phyloP scores from a whole-genome alignment of 2,888 invertebrate species.

The Camponotus fellah region DNA sequence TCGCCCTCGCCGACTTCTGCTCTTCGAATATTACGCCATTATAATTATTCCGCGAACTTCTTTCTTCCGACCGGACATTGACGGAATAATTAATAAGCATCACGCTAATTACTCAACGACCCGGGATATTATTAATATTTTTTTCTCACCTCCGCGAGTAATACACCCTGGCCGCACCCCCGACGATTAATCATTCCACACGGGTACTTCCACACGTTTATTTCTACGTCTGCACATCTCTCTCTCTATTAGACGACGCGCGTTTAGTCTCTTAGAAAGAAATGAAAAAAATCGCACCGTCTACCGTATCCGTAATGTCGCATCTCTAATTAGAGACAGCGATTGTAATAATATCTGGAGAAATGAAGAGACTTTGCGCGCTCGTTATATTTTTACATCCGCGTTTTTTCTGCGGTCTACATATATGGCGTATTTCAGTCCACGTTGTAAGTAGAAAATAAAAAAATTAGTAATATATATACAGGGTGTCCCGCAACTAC shows the following conservation, averaged over 20 bases:
- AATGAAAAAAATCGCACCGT: background rate
- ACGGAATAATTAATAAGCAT: conserved; percentile 56
- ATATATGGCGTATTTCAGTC: too few species aligned
- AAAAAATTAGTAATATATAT: too few species aligned
- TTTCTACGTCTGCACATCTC: conserved; percentile 1
- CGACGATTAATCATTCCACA: conserved; percentile 43
- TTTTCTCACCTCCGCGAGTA: conserved; percentile 32
- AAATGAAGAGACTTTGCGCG: conserved; percentile 14
- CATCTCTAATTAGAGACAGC: conserved; percentile 21
- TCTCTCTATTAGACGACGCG: background rate
- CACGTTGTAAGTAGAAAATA: too few species aligned
- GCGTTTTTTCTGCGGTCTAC: background rate
- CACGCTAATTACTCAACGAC: conserved; percentile 51
- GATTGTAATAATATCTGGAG: background rate
- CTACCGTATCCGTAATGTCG: background rate
- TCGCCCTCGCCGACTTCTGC: conserved; percentile 18
- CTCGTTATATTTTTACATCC: conserved; percentile 17
- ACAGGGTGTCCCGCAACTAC: too few species aligned
- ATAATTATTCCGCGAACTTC: conserved; percentile 41
- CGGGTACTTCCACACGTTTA: conserved; percentile 4
- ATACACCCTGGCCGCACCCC: conserved; percentile 24
- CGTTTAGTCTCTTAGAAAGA: background rate
- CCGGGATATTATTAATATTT: conserved; percentile 50
- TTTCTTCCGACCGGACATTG: conserved; percentile 46
- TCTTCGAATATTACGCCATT: conserved; percentile 27